Conservation (phyloP, 2,797 vertebrate species). For the Acanthopagrus latus region DNA sequence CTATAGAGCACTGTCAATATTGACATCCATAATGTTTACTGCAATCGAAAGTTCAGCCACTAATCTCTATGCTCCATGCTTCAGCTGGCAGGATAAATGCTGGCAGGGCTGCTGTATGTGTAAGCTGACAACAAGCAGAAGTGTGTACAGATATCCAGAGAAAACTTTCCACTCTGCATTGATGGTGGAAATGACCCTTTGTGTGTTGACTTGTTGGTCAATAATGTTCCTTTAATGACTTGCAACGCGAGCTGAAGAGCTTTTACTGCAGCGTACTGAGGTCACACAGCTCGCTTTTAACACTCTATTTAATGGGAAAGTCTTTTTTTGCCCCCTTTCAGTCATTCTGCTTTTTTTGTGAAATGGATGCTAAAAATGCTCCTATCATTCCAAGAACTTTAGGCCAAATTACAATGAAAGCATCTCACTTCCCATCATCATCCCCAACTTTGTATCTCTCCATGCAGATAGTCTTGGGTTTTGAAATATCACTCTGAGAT, state of each 20-base stretch:
- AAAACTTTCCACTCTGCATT: constrained; percentile 57
- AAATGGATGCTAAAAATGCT: not conserved
- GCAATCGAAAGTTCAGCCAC: constrained; percentile 48
- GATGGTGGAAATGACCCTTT: not conserved
- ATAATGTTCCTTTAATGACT: not conserved
- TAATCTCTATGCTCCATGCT: constrained; percentile 27
- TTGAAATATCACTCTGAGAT: not conserved
- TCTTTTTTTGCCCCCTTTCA: not conserved
- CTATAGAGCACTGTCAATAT: constrained; percentile 61
- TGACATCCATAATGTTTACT: constrained; percentile 77
- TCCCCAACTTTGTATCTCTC: too few species aligned
- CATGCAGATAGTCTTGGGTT: not conserved
- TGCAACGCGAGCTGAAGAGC: not conserved
- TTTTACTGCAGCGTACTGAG: not conserved
- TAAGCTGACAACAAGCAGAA: constrained; percentile 63
- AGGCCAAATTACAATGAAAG: not conserved
- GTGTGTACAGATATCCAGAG: constrained; percentile 5
- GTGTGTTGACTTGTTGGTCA: constrained; percentile 13
- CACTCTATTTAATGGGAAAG: not conserved
- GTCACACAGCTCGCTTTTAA: not conserved
- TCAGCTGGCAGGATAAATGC: constrained; percentile 61
- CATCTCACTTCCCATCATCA: too few species aligned
- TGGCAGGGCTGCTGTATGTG: constrained; percentile 52
- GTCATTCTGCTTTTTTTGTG: not conserved
- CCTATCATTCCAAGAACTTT: not conserved